A percentile compares a stretch with the other conserved stretches of the same genome.
Evolutionary conservation across 2,888 invertebrate species (phyloP).

Genomic region (Blastobasis lacticolella): DNA sequence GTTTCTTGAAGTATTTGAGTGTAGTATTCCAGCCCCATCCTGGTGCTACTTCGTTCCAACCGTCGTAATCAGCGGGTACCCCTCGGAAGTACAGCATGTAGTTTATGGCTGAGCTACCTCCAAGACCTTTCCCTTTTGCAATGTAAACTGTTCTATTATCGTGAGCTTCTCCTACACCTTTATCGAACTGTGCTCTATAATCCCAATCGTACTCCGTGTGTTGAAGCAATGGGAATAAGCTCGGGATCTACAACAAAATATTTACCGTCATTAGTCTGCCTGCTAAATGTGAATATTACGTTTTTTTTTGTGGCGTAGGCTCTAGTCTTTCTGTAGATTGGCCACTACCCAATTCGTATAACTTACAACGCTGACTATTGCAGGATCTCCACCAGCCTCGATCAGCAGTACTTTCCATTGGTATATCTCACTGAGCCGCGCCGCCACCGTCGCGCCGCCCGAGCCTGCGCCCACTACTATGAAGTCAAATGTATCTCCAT

Average conservation of each 20-base stretch:
- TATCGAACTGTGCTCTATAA: slow-evolving; percentile 25
- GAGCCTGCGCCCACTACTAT: slow-evolving; percentile 44
- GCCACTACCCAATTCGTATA: slow-evolving; percentile 12
- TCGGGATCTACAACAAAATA: slow-evolving; percentile 27
- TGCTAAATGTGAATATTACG: too few species aligned
- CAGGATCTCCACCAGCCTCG: slow-evolving; percentile 42
- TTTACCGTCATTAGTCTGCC: too few species aligned
- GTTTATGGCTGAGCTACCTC: slow-evolving; percentile 39
- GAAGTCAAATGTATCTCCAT: slow-evolving; percentile 39
- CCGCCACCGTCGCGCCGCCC: slow-evolving; percentile 36
- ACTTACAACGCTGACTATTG: slow-evolving; percentile 36
- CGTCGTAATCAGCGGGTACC: slow-evolving; percentile 35
- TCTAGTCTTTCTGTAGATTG: too few species aligned
- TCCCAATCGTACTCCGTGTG: slow-evolving; percentile 39
- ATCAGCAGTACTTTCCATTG: slow-evolving; percentile 32
- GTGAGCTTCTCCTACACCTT: slow-evolving; percentile 29
- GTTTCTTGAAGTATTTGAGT: slow-evolving; percentile 38
- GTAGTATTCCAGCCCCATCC: slow-evolving; percentile 43
- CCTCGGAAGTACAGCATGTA: slow-evolving; percentile 39
- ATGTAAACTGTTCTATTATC: slow-evolving; percentile 18
- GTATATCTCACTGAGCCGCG: slow-evolving; percentile 33
- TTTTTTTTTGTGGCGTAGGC: too few species aligned
- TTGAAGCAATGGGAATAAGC: slow-evolving; percentile 28
- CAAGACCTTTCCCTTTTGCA: slow-evolving; percentile 39
- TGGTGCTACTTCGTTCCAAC: slow-evolving; percentile 31